A percentile compares a stretch with the other conserved stretches of the same genome.
These are phyloP conservation scores for Chaenogobius annularis DNA, from an alignment of 2,113 vertebrate genomes.

Conservation along the genomic window DNA sequence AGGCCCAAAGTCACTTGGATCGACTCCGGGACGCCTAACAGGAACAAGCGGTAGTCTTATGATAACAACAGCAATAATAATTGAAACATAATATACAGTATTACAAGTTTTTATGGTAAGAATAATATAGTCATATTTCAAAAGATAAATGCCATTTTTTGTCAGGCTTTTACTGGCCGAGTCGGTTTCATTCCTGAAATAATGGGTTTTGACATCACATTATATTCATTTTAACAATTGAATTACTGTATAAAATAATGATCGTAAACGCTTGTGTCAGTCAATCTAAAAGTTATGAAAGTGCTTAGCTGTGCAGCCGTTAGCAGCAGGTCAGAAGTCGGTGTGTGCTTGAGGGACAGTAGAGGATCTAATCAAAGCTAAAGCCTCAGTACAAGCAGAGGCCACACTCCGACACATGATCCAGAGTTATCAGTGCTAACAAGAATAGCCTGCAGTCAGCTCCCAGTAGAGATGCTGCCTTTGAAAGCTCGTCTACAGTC, in stretches of 20 bases:
- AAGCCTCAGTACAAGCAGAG: constrained; percentile 25
- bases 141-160: neutral
- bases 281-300: neutral
- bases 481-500: constrained; percentile 29
- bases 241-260: neutral
- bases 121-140: neutral
- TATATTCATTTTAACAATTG: neutral
- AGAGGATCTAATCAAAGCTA: constrained; percentile 29
- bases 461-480: constrained; percentile 28
- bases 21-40: too few species aligned
- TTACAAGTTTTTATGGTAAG: neutral
- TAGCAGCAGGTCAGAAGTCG: constrained; percentile 6
- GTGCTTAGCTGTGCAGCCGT: constrained; percentile 24
- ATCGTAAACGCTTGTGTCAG: neutral
- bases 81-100: too few species aligned
- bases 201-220: too few species aligned
- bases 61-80: too few species aligned
- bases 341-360: constrained; percentile 17
- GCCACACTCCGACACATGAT: constrained; percentile 32
- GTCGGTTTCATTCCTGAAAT: too few species aligned
- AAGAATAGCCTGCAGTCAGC: constrained; percentile 36
- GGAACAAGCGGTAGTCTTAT: too few species aligned
- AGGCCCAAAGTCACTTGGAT: too few species aligned
- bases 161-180: neutral
- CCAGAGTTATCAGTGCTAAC: constrained; percentile 45